Evolutionary conservation across 2,113 vertebrate genomes (phyloP).

Genomic region (Clarias batrachus): DNA sequence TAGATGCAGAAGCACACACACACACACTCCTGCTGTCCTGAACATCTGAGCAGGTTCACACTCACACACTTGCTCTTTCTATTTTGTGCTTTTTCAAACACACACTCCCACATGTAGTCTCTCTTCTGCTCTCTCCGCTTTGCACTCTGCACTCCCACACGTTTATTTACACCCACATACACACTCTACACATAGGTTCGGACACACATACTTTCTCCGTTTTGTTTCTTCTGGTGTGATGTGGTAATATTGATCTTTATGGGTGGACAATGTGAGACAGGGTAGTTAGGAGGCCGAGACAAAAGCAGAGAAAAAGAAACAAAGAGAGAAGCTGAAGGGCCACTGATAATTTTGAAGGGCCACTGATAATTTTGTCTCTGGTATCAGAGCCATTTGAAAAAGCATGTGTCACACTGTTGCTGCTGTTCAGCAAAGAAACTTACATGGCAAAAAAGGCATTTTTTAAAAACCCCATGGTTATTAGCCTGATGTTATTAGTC

Average conservation of each 20-base stretch:
- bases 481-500: not conserved
- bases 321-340: not conserved
- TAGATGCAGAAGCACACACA: not conserved
- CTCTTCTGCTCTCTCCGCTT: slow-evolving; percentile 8
- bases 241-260: slow-evolving; percentile 28
- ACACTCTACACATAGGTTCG: slow-evolving; percentile 11
- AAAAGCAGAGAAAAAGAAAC: not conserved
- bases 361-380: not conserved
- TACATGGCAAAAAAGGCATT: not conserved
- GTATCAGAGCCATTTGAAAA: not conserved
- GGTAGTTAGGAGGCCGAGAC: not conserved
- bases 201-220: slow-evolving; percentile 3
- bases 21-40: slow-evolving; percentile 24
- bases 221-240: not conserved
- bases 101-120: slow-evolving; percentile 21
- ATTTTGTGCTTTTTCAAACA: slow-evolving; percentile 24
- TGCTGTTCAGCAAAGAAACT: not conserved
- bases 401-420: not conserved
- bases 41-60: slow-evolving; percentile 29
- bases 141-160: slow-evolving; percentile 26
- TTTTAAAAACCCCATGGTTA: not conserved
- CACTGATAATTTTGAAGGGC: slow-evolving; percentile 19
- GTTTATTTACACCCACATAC: slow-evolving; percentile 19
- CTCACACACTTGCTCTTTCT: slow-evolving; percentile 22
- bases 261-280: not conserved